A percentile compares a stretch with the other conserved stretches of the same genome.
Conservation (phyloP, 2,888 invertebrate genomes). For the Chydorus sphaericus region DNA sequence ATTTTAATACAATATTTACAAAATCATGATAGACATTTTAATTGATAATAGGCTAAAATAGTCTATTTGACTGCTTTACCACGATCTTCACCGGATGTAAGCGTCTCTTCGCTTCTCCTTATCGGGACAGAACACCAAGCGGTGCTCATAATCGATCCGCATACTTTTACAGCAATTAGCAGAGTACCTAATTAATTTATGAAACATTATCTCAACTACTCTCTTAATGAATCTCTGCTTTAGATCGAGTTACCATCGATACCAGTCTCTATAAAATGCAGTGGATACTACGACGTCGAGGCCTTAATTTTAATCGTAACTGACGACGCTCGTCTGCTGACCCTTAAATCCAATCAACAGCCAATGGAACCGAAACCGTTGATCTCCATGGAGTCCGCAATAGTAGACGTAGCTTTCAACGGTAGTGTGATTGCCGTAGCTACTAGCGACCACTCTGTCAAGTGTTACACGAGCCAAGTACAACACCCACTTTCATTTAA, state of each 20-base stretch:
- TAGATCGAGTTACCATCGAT: background rate
- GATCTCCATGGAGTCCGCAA: background rate
- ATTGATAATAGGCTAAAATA: background rate
- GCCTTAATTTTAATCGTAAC: background rate
- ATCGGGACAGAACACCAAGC: slow-evolving; percentile 2
- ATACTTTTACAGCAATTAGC: background rate
- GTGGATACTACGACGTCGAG: background rate
- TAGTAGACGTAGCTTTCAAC: background rate
- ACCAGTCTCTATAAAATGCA: background rate
- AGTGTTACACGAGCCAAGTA: background rate
- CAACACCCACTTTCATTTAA: background rate
- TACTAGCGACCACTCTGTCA: background rate
- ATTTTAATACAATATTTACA: background rate
- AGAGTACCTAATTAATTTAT: background rate
- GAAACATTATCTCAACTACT: background rate
- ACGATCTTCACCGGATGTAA: slow-evolving; percentile 3
- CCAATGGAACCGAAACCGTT: background rate
- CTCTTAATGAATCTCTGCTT: background rate
- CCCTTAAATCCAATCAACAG: background rate
- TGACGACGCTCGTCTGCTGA: background rate
- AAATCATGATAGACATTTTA: background rate
- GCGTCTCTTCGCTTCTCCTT: background rate
- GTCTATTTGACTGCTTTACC: background rate
- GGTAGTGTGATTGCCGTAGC: background rate
- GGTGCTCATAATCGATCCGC: background rate